Base-by-base conservation (phyloP, 1,140 invertebrate genomes). In the Triops longicaudatus region DNA sequence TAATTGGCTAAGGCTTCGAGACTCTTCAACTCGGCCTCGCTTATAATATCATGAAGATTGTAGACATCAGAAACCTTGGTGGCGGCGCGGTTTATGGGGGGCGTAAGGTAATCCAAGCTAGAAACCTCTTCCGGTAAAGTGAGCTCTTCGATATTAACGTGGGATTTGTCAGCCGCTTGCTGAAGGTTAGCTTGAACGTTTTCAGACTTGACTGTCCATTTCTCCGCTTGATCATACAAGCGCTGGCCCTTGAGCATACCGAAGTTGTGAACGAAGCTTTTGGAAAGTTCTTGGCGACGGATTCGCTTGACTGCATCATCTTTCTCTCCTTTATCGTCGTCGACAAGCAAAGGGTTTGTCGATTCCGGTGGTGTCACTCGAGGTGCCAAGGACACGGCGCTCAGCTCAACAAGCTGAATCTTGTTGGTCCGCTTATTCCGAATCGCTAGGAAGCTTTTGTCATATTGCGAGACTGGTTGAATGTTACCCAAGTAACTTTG, bases 131-230 rank as follows among this genome's bases (percentile, higher is more conserved):
- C 72, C 14, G 76, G 76, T 11, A 77, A 12, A 42, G 73, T 27
- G n/a, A 75, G 63, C 1, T 77, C 76, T 26, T 41, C 73, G 12
- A 73, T 28, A 44, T 73, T 10, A 26, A 77, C 17, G 22, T 28
- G 26, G 26, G 76, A 26, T 6, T 43, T 73, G 26, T 41, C 17
- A 42, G 72, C 72, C 9, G 76, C 76, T n/a, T 77, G 37, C 28
- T 77, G 72, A n/a, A 77, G 72, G 73, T 77, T 77, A n/a, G 72
- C 76, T 77, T 73, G 42, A 9, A 77, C 76, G 14, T 37, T 77
- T 74, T 77, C 76, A 7, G 76, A 42, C 42, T 77, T 77, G 11
- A 77, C 73, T 17, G 71, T 73, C 22, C 73, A 72, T 26, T 73
- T 37, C 26, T 77, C 76, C 43, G 76, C 76, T 31, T 77, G 76